These are phyloP conservation scores for Cebuella pygmaea DNA, from an alignment of 2,797 vertebrate genomes.

Conservation along the genomic window DNA sequence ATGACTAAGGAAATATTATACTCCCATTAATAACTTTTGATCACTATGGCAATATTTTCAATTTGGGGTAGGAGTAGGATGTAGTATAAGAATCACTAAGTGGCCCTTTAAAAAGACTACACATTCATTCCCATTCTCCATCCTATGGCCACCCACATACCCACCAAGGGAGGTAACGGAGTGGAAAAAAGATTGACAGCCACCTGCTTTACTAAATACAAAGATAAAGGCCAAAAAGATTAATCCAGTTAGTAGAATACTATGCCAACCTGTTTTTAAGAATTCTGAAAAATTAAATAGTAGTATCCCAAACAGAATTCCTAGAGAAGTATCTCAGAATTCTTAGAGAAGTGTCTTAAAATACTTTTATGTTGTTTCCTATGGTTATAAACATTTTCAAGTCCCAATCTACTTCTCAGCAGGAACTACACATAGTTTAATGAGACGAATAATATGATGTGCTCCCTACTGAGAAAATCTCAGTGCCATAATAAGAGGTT, in stretches of 20 bases:
- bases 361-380: constrained; percentile 17
- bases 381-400: constrained; percentile 53
- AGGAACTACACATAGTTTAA: constrained; percentile 62
- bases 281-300: neutral
- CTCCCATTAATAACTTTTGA: neutral
- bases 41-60: neutral
- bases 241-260: neutral
- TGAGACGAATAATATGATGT: constrained; percentile 59
- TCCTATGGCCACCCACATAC: neutral
- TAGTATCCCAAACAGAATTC: neutral
- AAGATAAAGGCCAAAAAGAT: constrained; percentile 32
- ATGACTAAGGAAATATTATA: neutral
- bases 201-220: constrained; percentile 6
- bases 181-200: neutral
- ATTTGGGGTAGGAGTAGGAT: neutral
- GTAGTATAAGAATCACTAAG: neutral
- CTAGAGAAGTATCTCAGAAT: constrained; percentile 17
- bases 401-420: constrained; percentile 65
- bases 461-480: constrained; percentile 63
- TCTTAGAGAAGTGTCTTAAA: constrained; percentile 39
- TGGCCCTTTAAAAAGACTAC: neutral
- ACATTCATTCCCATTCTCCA: neutral
- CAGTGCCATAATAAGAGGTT: constrained; percentile 8
- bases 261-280: neutral
- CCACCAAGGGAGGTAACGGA: neutral